Evolutionary conservation across 2,888 invertebrate genomes (phyloP), one percentile per base, ranked within the genome.

Genomic region (Ptilodon capucinus): DNA sequence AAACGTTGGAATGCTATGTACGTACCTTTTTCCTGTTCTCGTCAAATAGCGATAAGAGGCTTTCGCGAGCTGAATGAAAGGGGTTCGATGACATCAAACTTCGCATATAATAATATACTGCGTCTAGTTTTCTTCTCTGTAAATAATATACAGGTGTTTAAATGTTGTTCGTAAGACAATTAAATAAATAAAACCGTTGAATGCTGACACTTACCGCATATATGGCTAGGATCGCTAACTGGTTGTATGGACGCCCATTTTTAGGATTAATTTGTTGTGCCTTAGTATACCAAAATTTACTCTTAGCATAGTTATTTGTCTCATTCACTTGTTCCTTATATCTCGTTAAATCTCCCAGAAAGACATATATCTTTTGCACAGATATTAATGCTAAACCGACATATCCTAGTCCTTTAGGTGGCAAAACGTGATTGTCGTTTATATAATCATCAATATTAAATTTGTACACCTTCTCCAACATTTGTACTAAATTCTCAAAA

Each of bases 81-180:
- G 98, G 97, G 92, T 97, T 98, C 35, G 97, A 97, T 48, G 98
- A 96, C 93, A 97, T 96, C 66, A 98, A 91, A 84, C 98, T 98
- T 68, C 98, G 93, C 96, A 98, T 97, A 79, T 98, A 98, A 86
- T 96, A 98, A 85, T 98, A 99, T 5, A 98, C 97, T n/a, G 98
- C 98, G 84, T 98, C 98, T 60, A 98, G 92, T 92, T 97, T 97
- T 74, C 97, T 93, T 86, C 96, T 95, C 97, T 98, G 89, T 43
- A 93, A 93, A 70, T 67, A 61, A 63, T 54, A 59, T 16, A 35
- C 2, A 35, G 11, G 8, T 35, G 2, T 35, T 35, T 44, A 17
- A 14, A 23, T 13, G n/a, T n/a, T n/a, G n/a, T n/a, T n/a, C n/a
- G n/a, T n/a, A 40, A 6, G 21, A 21, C 21, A 6, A 6, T 21